phyloP scores from a whole-genome alignment of 2,888 invertebrate genomes.

The Callyntrura guangdongensis region DNA sequence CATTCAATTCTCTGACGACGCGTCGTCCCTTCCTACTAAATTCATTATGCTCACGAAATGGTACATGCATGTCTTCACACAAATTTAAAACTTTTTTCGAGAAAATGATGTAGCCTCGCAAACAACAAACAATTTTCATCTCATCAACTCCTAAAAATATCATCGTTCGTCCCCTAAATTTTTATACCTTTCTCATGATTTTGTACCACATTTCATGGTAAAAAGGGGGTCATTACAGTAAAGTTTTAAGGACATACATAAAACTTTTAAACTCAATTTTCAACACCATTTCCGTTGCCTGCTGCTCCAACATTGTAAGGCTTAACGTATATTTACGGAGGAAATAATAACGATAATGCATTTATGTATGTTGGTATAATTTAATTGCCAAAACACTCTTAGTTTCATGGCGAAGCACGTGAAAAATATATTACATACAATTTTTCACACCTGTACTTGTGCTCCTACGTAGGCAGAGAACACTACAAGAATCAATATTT shows the following conservation, averaged over 20 bases:
- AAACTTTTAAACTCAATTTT: conserved; percentile 14
- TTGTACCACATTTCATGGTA: neutral
- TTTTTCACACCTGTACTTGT: neutral
- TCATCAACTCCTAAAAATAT: neutral
- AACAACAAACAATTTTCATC: neutral
- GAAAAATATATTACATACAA: neutral
- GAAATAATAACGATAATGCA: neutral
- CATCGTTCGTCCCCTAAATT: neutral
- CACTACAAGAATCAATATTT: too few species aligned
- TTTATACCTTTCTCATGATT: neutral
- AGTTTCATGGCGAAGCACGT: neutral
- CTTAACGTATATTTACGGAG: too few species aligned
- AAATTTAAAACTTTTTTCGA: neutral
- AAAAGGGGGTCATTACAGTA: neutral
- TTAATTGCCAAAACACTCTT: conserved; percentile 18
- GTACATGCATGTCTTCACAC: neutral
- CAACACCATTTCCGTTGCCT: neutral
- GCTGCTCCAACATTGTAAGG: neutral
- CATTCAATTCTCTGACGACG: neutral
- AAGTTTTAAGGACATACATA: neutral
- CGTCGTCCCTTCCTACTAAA: neutral
- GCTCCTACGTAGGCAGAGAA: too few species aligned
- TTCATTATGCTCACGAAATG: neutral
- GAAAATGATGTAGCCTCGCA: neutral
- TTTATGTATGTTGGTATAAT: neutral